These are phyloP conservation scores for Acronicta aceris DNA, from an alignment of 2,888 invertebrate species.

Conservation along the genomic window DNA sequence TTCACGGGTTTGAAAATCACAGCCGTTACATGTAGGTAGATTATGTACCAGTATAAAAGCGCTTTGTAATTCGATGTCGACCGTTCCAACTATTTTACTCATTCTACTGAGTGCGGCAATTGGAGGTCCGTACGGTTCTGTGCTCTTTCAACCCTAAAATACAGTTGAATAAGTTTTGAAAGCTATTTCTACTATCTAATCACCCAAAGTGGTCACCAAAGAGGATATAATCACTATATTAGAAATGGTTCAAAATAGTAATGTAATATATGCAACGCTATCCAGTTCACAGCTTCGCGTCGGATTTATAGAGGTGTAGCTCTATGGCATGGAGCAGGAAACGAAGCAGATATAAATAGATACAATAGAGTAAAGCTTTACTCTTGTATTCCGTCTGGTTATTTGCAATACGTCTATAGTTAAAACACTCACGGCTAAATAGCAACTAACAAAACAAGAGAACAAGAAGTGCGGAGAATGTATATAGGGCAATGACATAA, in stretches of 20 bases:
- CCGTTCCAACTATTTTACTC: slow-evolving; percentile 7
- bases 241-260: neutral
- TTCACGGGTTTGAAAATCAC: neutral
- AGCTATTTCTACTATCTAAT: slow-evolving; percentile 9
- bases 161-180: slow-evolving; percentile 28
- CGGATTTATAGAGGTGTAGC: slow-evolving; percentile 6
- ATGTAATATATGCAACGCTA: neutral
- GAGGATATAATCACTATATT: neutral
- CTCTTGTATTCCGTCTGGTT: slow-evolving; percentile 12
- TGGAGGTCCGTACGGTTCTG: slow-evolving; percentile 4
- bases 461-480: too few species aligned
- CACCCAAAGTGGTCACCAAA: slow-evolving; percentile 6
- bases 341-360: slow-evolving; percentile 27
- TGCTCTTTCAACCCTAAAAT: slow-evolving; percentile 37
- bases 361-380: slow-evolving; percentile 13
- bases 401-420: slow-evolving; percentile 5
- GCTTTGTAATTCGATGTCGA: slow-evolving; percentile 1
- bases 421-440: neutral
- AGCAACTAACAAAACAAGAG: neutral
- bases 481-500: too few species aligned
- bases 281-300: neutral
- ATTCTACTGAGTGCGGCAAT: slow-evolving; percentile 3
- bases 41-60: slow-evolving; percentile 2
- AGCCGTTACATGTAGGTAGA: neutral
- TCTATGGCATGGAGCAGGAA: slow-evolving; percentile 2